Base-by-base conservation (phyloP, 2,888 invertebrate species). In the Galerucella calmariensis region DNA sequence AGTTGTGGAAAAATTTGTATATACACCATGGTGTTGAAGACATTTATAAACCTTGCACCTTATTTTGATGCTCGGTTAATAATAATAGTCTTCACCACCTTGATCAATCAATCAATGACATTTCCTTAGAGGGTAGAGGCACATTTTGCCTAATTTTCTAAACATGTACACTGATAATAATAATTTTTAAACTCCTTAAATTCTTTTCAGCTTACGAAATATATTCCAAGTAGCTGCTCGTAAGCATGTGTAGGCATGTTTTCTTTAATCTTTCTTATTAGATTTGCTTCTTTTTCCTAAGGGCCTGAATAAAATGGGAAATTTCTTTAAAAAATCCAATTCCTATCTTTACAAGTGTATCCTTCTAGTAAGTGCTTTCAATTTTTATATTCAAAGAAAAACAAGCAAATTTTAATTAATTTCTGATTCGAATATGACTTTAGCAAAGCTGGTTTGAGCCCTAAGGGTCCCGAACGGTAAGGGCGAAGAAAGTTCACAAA, bases 401-500 rank as follows among this genome's bases (percentile, higher is more conserved):
- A 59, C 74, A 71, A 58, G 56, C 46, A 62, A 27, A 20, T 71
- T 67, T 16, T 67, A 67, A 67, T 71, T 71, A 53, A 74, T 74
- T 71, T 74, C 59, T 62, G 59, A 72, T 72, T 72, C 46, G 56
- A 67, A 74, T 46, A 71, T 67, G 67, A 65, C 56, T 71, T 44
- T 51, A 69, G 61, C 58, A 69, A 62, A 16, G 62, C 62, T 41
- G 41, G 35, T 35, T 46, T 46, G 63, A 46, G 20, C 44, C 63
- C 20, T 65, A 46, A 65, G 24, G 63, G 63, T 11, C 20, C 46
- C 11, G 46, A 46, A 41, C 48, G 46, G 44, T 65, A 65, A 35
- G 74, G 74, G 63, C 75, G 75, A 76, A 78, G 76, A 75, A 78
- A 76, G 56, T 67, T 75, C 69, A 73, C 78, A 78, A 76, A 78